Base-by-base conservation (phyloP, 1,140 invertebrate genomes). In the Maniola jurtina region DNA sequence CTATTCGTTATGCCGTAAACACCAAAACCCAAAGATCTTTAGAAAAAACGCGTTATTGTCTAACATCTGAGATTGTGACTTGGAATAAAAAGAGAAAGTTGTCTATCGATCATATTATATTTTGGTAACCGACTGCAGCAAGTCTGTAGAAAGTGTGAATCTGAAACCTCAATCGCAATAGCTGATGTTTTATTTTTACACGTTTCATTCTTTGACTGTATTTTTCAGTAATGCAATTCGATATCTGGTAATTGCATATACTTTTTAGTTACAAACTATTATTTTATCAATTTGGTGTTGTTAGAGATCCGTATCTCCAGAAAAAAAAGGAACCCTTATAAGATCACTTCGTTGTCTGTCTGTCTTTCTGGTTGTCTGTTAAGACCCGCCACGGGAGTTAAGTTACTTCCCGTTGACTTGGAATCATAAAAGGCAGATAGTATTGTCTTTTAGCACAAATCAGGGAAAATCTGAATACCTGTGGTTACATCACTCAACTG, bases 11-110 rank as follows among this genome's bases (percentile, higher is more conserved):
- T 14, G 48, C 48, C 16, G 59, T 36, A 34, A 50, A 62, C 48
- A 62, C 47, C n/a, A n/a, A n/a, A n/a, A n/a, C n/a, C n/a, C n/a
- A 60, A 60, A 54, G 40, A 50, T 16, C 55, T 34, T 60, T 33
- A 66, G 56, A 66, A 66, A 65, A 66, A 66, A 50, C 64, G 58
- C 34, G 47, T 33, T 42, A 66, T 66, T 66, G 56, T 66, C 48
- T 66, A 59, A 66, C 64, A 60, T 66, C 48, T 66, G 15, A 60
- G 47, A 66, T 68, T 63, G 61, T 64, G 61, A 68, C 60, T 68
- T 64, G 64, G 50, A 60, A 55, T 55, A 55, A 60, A 55, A 60
- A 59, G 66, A 60, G 66, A 68, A 68, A 68, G 66, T 40, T 64
- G 61, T 55, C 47, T 47, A 42, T 58, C 57, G 36, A 66, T 66